A percentile compares a stretch with the other conserved stretches of the same genome.
Conservation (phyloP, 1,140 invertebrate genomes). For the Pissodes strobi region DNA sequence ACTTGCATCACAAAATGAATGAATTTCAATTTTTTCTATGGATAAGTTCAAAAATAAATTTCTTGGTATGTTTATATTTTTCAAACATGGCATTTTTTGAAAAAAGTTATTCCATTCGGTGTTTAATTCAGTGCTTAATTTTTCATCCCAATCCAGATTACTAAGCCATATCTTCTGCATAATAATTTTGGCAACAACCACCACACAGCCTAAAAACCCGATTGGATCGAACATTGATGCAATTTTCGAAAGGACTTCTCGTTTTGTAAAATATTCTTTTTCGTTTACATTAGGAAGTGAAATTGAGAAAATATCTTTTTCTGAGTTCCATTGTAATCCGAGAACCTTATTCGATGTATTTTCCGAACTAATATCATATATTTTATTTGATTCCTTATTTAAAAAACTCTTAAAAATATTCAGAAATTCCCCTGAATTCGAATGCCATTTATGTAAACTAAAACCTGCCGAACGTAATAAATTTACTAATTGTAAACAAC, state of each 20-base stretch:
- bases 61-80: conserved; percentile 39
- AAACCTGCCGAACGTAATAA: conserved; percentile 17
- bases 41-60: neutral
- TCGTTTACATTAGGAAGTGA: conserved; percentile 1
- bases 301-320: neutral
- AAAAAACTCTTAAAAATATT: conserved; percentile 9
- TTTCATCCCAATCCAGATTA: conserved; percentile 54
- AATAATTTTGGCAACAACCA: conserved; percentile 52
- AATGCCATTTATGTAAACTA: conserved; percentile 47
- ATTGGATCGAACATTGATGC: conserved; percentile 54
- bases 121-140: conserved; percentile 41
- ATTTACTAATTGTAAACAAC: conserved; percentile 29
- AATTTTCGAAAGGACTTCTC: conserved; percentile 44
- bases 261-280: conserved; percentile 40
- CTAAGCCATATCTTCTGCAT: conserved; percentile 53
- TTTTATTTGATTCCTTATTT: neutral
- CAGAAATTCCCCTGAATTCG: conserved; percentile 33
- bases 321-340: conserved; percentile 14
- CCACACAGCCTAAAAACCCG: conserved; percentile 50
- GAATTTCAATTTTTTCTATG: conserved; percentile 38
- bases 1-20: conserved; percentile 49
- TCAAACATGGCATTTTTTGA: too few relatives aligned
- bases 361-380: neutral
- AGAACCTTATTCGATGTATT: conserved; percentile 15
- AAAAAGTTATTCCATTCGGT: conserved; percentile 34